Evolutionary conservation across 2,888 invertebrate species (phyloP).

Genomic region (Aporophyla lueneburgensis): DNA sequence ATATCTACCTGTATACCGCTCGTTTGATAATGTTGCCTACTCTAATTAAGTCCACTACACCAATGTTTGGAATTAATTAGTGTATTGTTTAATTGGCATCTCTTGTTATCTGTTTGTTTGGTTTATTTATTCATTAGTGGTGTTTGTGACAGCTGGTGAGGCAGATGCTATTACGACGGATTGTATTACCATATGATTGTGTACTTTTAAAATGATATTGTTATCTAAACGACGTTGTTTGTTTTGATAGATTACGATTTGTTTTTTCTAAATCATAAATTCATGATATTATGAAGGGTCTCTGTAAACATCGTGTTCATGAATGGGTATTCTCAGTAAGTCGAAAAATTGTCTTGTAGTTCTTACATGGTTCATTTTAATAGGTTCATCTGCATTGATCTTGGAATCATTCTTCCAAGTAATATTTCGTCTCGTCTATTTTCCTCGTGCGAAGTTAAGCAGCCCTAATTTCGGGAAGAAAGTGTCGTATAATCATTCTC

Average conservation of each 20-base stretch:
- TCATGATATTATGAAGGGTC: background rate
- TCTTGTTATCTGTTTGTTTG: conserved; percentile 91
- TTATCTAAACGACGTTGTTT: conserved; percentile 51
- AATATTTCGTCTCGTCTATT: conserved; percentile 12
- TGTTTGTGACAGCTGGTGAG: conserved; percentile 87
- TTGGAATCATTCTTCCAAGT: background rate
- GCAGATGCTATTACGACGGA: conserved; percentile 74
- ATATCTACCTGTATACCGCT: conserved; percentile 72
- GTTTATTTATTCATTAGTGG: conserved; percentile 90
- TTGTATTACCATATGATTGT: conserved; percentile 66
- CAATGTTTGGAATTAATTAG: conserved; percentile 91
- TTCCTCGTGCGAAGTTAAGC: conserved; percentile 33
- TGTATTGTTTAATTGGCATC: conserved; percentile 91
- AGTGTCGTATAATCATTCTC: conserved; percentile 55
- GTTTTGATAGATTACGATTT: conserved; percentile 16
- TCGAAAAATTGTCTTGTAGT: background rate
- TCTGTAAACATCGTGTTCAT: conserved; percentile 9
- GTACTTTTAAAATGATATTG: conserved; percentile 46
- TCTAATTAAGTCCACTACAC: conserved; percentile 91
- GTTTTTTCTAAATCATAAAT: conserved; percentile 2
- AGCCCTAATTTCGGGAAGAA: conserved; percentile 55
- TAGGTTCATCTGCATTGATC: background rate
- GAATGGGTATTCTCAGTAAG: background rate
- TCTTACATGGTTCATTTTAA: background rate
- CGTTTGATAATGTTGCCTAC: conserved; percentile 83